phyloP scores from a whole-genome alignment of 2,113 vertebrate genomes.

The Eretmochelys imbricata region DNA sequence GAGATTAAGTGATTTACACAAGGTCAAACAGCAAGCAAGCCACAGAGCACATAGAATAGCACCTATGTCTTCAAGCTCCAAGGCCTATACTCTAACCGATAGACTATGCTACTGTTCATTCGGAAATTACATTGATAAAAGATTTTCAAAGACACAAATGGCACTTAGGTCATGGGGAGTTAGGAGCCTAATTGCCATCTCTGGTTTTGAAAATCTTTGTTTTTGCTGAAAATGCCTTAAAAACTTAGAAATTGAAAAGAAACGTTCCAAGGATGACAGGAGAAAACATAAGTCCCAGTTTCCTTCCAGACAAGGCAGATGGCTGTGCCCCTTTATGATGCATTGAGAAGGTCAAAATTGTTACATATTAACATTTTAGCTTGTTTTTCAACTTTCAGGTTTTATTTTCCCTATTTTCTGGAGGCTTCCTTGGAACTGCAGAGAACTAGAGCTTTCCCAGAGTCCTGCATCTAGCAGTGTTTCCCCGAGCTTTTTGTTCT shows the following conservation, averaged over 20 bases:
- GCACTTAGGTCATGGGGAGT: background rate
- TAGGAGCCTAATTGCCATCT: background rate
- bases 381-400: constrained; percentile 13
- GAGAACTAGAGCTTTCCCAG: background rate
- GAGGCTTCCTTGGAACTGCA: background rate
- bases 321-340: background rate
- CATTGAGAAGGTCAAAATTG: background rate
- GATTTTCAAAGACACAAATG: background rate
- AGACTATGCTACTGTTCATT: background rate
- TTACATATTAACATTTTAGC: constrained; percentile 34
- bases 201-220: background rate
- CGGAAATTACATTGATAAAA: background rate
- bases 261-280: background rate
- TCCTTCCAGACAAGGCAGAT: background rate
- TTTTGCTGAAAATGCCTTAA: background rate
- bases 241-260: background rate
- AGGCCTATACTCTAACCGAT: background rate
- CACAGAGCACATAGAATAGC: background rate
- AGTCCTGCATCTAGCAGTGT: background rate
- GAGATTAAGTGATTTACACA: background rate
- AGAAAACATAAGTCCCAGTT: background rate
- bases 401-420: background rate
- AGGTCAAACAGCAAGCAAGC: background rate
- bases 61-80: background rate
- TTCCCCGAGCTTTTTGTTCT: background rate